Evolutionary conservation across 2,888 invertebrate species (phyloP), one percentile per base, ranked within the genome.

Genomic region (Athrips mouffetella): DNA sequence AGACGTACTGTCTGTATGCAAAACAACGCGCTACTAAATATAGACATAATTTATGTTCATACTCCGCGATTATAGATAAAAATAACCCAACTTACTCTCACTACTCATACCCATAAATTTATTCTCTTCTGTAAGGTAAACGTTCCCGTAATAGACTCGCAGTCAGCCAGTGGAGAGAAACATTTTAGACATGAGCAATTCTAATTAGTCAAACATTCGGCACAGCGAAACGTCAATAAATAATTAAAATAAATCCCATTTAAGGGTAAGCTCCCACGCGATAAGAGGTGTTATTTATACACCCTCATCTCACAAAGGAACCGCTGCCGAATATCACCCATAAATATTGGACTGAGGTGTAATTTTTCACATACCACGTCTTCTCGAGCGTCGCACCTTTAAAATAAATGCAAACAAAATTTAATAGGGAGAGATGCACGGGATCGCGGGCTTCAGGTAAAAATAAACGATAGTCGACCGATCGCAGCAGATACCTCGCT

Each of bases 391-490:
- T 86, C 88, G 87, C 88, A 87, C 87, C 88, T 88, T 88, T 84
- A 87, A 88, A 88, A 88, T 87, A 87, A 88, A 88, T 87, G 88
- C 88, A 88, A 87, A 88, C 87, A 87, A 88, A 88, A 87, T 87
- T 86, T 88, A 88, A 88, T 88, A 88, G 88, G 87, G 87, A 87
- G 86, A 87, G 88, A 85, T 86, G 87, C 87, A 80, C 87, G 73
- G 86, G 83, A 83, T 80, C 79, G 85, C 85, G 75, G 67, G 67
- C 81, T 81, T 81, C 81, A 80, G 76, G 82, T 83, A 85, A 85
- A 88, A 87, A 87, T 86, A 88, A 88, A 88, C 73, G 79, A 85
- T 73, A 72, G 68, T 66, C 75, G 73, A 70, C 75, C 81, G 80
- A 80, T 84, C 82, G 73, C 73, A 70, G 73, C 73, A 76, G 76